Evolutionary conservation across 2,797 vertebrate genomes (phyloP).

Genomic region (Diglossa cyanea): DNA sequence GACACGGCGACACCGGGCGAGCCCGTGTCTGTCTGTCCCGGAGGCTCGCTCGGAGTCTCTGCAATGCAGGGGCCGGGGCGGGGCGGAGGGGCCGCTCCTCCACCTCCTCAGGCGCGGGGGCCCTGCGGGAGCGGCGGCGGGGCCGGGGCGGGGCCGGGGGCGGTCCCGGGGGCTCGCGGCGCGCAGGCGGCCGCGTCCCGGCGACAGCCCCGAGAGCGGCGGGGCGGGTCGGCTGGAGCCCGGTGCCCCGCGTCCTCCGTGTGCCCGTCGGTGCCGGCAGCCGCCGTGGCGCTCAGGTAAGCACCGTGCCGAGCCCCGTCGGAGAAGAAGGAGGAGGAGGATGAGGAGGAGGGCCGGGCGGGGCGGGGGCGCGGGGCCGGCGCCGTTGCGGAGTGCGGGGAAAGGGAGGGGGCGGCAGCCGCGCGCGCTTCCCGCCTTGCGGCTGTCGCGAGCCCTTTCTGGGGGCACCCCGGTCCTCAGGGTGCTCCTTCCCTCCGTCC

Average conservation of each 20-base stretch:
- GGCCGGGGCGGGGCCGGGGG: not conserved
- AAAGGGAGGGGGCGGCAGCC: not conserved
- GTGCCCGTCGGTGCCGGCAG: not conserved
- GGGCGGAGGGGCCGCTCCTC: not conserved
- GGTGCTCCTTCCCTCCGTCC: not conserved
- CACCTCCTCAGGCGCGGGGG: not conserved
- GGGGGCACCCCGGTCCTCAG: not conserved
- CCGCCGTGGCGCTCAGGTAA: conserved; percentile 51
- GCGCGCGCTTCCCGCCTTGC: not conserved
- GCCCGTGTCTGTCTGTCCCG: fast-evolving
- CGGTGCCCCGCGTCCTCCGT: not conserved
- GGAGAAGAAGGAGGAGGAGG: not conserved
- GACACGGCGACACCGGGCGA: fast-evolving
- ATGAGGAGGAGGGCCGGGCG: not conserved
- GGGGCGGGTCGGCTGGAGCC: not conserved
- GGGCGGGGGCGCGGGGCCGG: not conserved
- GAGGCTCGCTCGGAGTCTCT: not conserved
- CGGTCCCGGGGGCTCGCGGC: not conserved
- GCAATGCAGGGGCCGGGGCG: conserved; percentile 28
- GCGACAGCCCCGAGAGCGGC: not conserved
- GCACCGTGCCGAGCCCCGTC: not conserved
- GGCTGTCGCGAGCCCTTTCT: not conserved
- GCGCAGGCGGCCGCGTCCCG: not conserved
- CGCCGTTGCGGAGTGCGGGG: not conserved
- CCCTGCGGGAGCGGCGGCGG: not conserved